phyloP scores from a whole-genome alignment of 1,140 invertebrate species.

The Drosophila micromelanica region DNA sequence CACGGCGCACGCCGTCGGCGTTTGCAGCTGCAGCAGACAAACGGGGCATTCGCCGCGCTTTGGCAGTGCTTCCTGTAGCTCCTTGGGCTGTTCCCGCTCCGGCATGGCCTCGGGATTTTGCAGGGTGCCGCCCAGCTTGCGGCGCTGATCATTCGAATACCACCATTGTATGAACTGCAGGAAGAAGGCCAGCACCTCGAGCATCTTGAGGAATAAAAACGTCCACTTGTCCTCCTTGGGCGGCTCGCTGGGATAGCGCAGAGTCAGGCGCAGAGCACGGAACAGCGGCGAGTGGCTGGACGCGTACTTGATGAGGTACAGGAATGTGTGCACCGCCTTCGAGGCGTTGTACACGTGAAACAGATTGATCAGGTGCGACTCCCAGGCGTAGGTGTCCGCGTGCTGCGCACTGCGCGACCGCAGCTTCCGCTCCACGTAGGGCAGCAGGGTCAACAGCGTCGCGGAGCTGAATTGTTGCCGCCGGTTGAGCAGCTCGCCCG shows the following conservation, averaged over 20 bases:
- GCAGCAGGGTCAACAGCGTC: conserved; percentile 63
- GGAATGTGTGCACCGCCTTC: conserved; percentile 73
- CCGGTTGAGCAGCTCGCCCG: conserved; percentile 57
- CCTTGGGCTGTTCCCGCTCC: conserved; percentile 14
- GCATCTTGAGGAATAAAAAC: conserved; percentile 69
- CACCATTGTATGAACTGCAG: conserved; percentile 83
- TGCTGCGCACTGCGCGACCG: conserved; percentile 55
- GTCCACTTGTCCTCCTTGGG: conserved; percentile 73
- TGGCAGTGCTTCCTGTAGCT: conserved; percentile 31
- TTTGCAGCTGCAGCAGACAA: conserved; percentile 64
- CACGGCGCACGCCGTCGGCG: conserved; percentile 74
- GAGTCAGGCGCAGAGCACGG: conserved; percentile 53
- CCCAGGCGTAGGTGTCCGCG: conserved; percentile 55
- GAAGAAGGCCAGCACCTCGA: conserved; percentile 80
- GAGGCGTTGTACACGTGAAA: conserved; percentile 75
- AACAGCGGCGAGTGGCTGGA: conserved; percentile 70
- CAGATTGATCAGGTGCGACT: conserved; percentile 54
- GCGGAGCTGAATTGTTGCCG: conserved; percentile 66
- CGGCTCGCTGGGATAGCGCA: conserved; percentile 69
- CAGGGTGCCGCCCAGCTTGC: conserved; percentile 67
- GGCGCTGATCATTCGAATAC: conserved; percentile 78
- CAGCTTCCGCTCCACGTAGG: conserved; percentile 71
- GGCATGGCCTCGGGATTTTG: conserved; percentile 61
- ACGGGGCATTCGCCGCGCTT: conserved; percentile 68
- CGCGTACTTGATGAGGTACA: conserved; percentile 73